phyloP scores from a whole-genome alignment of 2,888 invertebrate genomes.

The Rhodophaea formosa region DNA sequence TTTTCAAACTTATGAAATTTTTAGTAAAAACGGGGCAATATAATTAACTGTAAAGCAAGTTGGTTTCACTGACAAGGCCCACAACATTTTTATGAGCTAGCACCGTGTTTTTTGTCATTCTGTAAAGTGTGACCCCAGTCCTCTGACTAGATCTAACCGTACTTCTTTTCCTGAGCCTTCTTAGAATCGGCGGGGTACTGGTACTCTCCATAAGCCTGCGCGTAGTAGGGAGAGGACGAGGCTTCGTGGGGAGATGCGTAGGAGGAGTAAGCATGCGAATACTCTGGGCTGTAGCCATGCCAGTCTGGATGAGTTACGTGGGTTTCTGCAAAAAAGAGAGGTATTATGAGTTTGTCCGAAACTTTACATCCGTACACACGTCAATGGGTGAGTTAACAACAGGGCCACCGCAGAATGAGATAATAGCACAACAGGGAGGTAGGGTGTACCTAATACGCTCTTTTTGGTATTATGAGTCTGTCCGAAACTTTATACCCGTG shows the following conservation, averaged over 20 bases:
- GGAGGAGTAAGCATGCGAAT: background rate
- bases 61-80: too few species aligned
- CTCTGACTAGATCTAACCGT: background rate
- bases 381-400: too few species aligned
- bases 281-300: background rate
- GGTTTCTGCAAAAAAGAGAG: constrained; percentile 28
- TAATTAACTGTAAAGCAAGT: too few species aligned
- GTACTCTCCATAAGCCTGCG: constrained; percentile 3
- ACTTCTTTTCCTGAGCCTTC: constrained; percentile 5
- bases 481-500: too few species aligned
- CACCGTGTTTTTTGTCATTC: background rate
- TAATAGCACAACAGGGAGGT: too few species aligned
- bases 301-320: constrained; percentile 22
- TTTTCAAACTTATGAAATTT: too few species aligned
- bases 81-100: too few species aligned
- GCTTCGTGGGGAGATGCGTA: constrained; percentile 30
- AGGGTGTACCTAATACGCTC: too few species aligned
- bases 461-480: too few species aligned
- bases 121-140: background rate
- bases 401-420: too few species aligned
- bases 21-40: too few species aligned
- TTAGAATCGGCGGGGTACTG: background rate
- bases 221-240: constrained; percentile 25
- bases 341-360: background rate
- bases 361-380: too few species aligned